Evolutionary conservation across 1,140 invertebrate species (phyloP).

Genomic region (Laupala kohalensis): DNA sequence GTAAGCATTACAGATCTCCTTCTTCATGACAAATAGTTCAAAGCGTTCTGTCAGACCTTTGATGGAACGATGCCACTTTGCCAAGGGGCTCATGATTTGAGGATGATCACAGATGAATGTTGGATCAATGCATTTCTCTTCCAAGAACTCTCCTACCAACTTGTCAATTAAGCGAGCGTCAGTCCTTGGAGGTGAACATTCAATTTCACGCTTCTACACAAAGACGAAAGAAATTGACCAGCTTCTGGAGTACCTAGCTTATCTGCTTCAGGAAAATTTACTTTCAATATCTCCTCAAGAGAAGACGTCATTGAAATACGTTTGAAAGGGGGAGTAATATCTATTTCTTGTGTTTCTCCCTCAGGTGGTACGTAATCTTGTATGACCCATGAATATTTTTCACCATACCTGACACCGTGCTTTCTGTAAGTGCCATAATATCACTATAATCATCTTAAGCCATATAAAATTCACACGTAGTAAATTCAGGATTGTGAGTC

Average conservation of each 20-base stretch:
- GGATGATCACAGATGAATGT: conserved; percentile 97
- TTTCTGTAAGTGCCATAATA: conserved; percentile 84
- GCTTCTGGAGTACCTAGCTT: conserved; percentile 50
- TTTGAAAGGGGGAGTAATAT: conserved; percentile 96
- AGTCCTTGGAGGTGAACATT: conserved; percentile 85
- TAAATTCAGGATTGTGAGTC: conserved; percentile 99
- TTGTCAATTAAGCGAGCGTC: conserved; percentile 90
- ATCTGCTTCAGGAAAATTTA: conserved; percentile 69
- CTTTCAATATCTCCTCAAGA: conserved; percentile 68
- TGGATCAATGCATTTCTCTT: conserved; percentile 91
- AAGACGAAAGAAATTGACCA: conserved; percentile 60
- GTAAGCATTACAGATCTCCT: conserved; percentile 97
- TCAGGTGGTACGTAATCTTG: conserved; percentile 74
- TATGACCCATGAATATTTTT: conserved; percentile 51
- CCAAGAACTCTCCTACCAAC: conserved; percentile 88
- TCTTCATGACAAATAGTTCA: conserved; percentile 94
- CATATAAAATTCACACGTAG: conserved; percentile 99
- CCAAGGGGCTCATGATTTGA: conserved; percentile 96
- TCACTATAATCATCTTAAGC: conserved; percentile 99
- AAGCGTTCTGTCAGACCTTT: conserved; percentile 86
- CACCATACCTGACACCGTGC: conserved; percentile 72
- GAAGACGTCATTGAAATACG: conserved; percentile 82
- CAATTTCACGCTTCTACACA: conserved; percentile 81
- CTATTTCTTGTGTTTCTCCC: conserved; percentile 61
- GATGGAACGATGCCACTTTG: conserved; percentile 88